A percentile compares a stretch with the other conserved stretches of the same genome.
These are phyloP conservation scores for Spea hammondii DNA, from an alignment of 2,797 vertebrate species.

Conservation along the genomic window DNA sequence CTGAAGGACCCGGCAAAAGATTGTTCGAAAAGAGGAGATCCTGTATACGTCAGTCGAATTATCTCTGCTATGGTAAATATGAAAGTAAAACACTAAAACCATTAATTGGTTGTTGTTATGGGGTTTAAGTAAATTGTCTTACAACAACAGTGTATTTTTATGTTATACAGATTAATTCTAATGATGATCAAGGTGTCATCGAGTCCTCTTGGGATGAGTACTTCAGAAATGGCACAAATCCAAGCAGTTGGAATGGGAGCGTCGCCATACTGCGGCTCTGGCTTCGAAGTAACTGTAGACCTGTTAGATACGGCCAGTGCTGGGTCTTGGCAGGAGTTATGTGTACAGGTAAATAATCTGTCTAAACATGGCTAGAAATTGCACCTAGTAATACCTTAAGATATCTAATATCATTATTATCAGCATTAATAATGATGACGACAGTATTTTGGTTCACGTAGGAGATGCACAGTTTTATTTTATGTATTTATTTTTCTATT, in stretches of 20 bases:
- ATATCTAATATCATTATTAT: too few relatives aligned
- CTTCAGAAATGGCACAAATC: constrained; percentile 72
- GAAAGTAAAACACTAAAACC: neutral
- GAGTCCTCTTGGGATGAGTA: constrained; percentile 76
- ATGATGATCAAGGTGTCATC: constrained; percentile 80
- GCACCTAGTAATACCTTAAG: too few relatives aligned
- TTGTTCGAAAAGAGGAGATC: constrained; percentile 69
- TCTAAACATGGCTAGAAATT: too few relatives aligned
- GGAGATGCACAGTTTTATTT: too few relatives aligned
- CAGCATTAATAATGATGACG: too few relatives aligned
- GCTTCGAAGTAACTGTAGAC: constrained; percentile 71
- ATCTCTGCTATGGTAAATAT: constrained; percentile 78
- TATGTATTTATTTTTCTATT: too few relatives aligned
- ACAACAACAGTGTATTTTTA: neutral
- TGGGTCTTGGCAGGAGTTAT: constrained; percentile 81
- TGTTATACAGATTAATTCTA: constrained; percentile 79
- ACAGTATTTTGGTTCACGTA: too few relatives aligned
- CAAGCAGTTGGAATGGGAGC: constrained; percentile 79
- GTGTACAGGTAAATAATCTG: constrained; percentile 67
- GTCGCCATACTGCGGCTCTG: constrained; percentile 75
- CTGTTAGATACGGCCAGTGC: constrained; percentile 78
- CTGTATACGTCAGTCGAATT: constrained; percentile 75
- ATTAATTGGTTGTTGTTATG: too few relatives aligned
- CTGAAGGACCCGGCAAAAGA: constrained; percentile 69
- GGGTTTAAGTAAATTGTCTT: too few relatives aligned